These are phyloP conservation scores for Drosophila prolongata DNA, from an alignment of 2,888 invertebrate genomes.

Conservation along the genomic window DNA sequence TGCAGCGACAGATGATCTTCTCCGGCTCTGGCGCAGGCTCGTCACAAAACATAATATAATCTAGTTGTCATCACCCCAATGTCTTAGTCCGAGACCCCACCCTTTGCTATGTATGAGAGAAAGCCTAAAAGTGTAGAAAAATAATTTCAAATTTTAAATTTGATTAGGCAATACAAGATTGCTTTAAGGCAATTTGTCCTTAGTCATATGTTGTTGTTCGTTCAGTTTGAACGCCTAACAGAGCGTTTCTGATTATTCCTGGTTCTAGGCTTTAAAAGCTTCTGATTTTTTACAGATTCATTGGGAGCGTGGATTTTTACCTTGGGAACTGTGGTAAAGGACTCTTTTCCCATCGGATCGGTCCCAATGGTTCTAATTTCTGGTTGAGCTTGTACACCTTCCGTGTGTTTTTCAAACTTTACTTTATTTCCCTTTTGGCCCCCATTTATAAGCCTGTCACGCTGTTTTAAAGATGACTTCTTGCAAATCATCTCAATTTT, in stretches of 20 bases:
- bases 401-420: constrained; percentile 10
- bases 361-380: constrained; percentile 1
- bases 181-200: not conserved
- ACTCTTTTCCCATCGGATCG: not conserved
- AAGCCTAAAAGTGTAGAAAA: constrained; percentile 3
- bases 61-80: constrained; percentile 9
- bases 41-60: constrained; percentile 29
- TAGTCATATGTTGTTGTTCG: too few species aligned
- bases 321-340: not conserved
- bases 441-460: not conserved
- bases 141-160: constrained; percentile 8
- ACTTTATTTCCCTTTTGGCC: constrained; percentile 18
- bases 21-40: not conserved
- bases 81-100: not conserved
- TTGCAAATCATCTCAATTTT: constrained; percentile 8
- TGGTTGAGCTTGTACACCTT: constrained; percentile 2
- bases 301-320: not conserved
- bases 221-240: too few species aligned
- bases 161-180: constrained; percentile 5
- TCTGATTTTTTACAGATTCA: not conserved
- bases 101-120: not conserved
- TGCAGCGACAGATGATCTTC: constrained; percentile 25
- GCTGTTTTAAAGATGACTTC: constrained; percentile 10
- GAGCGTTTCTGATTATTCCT: not conserved
- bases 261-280: not conserved